A percentile compares a stretch with the other conserved stretches of the same genome.
phyloP scores from a whole-genome alignment of 2,113 vertebrate species.

The Dolichotis patagonum region DNA sequence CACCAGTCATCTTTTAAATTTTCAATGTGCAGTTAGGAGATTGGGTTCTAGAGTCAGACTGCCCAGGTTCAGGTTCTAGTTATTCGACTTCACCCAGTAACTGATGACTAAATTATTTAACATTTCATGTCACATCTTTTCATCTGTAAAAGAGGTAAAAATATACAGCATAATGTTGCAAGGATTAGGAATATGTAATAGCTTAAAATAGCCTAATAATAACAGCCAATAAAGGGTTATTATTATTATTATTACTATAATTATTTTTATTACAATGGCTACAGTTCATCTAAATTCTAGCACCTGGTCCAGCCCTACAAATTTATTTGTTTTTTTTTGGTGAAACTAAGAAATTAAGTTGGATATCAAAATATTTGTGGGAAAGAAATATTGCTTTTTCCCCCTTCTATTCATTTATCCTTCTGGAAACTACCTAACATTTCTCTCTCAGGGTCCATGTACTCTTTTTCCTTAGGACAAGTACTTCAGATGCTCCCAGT shows the following conservation, averaged over 20 bases:
- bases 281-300: background rate
- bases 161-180: background rate
- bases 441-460: background rate
- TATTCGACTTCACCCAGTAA: conserved; percentile 3
- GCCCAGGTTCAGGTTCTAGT: background rate
- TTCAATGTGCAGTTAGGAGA: background rate
- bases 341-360: background rate
- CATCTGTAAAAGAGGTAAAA: background rate
- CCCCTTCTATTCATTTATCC: background rate
- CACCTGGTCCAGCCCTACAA: background rate
- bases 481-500: background rate
- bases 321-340: background rate
- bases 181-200: background rate
- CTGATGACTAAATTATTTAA: conserved; percentile 15
- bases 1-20: background rate
- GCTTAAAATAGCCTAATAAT: background rate
- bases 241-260: background rate
- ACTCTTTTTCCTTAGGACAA: background rate
- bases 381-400: background rate
- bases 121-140: background rate
- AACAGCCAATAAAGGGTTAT: background rate
- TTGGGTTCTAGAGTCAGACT: background rate
- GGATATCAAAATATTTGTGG: background rate
- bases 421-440: background rate
- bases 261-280: background rate